Evolutionary conservation across 2,113 vertebrate genomes (phyloP), one percentile per base, ranked within the genome.

Genomic region (Pelmatolapia mariae): DNA sequence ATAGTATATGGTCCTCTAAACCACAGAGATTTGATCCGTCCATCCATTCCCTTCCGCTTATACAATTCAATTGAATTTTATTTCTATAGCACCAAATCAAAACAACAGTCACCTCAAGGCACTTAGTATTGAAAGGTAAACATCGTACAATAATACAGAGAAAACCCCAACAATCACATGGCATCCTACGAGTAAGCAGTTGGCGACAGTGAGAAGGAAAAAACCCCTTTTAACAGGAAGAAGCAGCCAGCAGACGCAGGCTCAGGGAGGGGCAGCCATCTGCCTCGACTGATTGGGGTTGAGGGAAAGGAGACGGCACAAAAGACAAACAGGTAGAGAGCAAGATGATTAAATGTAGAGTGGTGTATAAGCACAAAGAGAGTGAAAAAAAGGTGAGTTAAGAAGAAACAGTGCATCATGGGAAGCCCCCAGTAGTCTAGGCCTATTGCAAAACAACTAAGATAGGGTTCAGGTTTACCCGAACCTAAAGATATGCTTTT

Each of bases 191-290:
- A 63, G 18, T 31, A 36, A 63, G 31, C 10, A 63, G 10, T 63
- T 63, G 59, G 31, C 0, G 10, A 36, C 18, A 12, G 18, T 63
- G 59, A 0, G 59, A 0, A 63, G 10, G 18, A 63, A 63, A 63
- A 63, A 63, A n/a, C 2, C 0, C 29, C 59, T 36, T 61, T 63
- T 63, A 63, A 63, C 18, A 66, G 61, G 61, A 66, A 3, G 61
- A 66, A n/a, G 18, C 59, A 1, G 18, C 4, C 31, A 36, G 31
- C 31, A 2, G 31, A n/a, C 1, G 10, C 18, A 66, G 61, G 0
- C 31, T 66, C 31, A 66, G 2, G 61, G 31, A 66, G 3, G 59
- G 61, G 6, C 6, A 2, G 18, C 4, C 0, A 0, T 66, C 61
- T 36, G 18, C 10, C 10, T 4, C 2, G 0, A 36, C 18, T 11